Evolutionary conservation across 2,113 vertebrate species (phyloP), one percentile per base, ranked within the genome.

Genomic region (Zosterops borbonicus): DNA sequence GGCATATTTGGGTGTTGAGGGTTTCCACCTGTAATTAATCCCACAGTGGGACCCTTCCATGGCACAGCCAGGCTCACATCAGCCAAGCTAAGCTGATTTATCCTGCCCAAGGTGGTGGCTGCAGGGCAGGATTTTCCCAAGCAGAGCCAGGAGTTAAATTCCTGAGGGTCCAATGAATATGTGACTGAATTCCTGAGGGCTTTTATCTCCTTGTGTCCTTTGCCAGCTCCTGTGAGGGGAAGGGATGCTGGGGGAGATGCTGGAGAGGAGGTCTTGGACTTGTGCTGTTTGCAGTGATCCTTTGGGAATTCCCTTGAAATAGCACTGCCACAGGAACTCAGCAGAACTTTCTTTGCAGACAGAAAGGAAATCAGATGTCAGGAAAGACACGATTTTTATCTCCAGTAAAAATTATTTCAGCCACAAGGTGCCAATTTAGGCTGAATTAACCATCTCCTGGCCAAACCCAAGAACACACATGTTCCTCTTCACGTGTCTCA

Each of bases 61-160:
- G 2, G 20, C 9, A 12, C 52, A 56, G 39, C 39, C 55, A 59
- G 41, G 33, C 42, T 16, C 82, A 64, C 2, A 0, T 24, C 81
- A 82, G 56, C 3, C 1, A 4, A 63, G 58, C 18, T 69, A 79
- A 95, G 37, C 81, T 92, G 93, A 74, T 95, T 90, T 89, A 35
- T 75, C 85, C 77, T 17, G 59, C 39, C 70, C 78, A 90, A 49
- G 44, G 50, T 5, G 39, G 25, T 33, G 53, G 70, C 87, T 84
- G 50, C 77, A 79, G 58, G 78, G 67, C 28, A 89, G 84, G 85
- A 88, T 87, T 94, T 94, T 95, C 91, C 89, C 84, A 85, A 92
- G 75, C 46, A 69, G 46, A 42, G 69, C 46, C 53, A 59, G 21
- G 33, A 80, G 59, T 62, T 65, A 76, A 85, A 90, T 76, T 91